Evolutionary conservation across 1,140 invertebrate genomes (phyloP).

Genomic region (Yoshiicerus persimilis): DNA sequence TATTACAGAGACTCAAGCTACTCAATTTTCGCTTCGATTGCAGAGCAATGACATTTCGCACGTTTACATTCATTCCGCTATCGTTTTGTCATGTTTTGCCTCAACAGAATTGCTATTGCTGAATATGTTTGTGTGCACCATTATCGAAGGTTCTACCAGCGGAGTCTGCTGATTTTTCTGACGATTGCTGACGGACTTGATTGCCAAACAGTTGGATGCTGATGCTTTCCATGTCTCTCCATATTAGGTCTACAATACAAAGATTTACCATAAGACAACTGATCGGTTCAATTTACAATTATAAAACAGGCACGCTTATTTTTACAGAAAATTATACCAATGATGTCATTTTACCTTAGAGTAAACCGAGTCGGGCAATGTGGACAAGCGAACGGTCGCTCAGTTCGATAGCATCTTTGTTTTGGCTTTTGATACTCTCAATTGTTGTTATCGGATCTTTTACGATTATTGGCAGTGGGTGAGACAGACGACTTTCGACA

Average conservation of each 20-base stretch:
- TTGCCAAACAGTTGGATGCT: conserved; percentile 82
- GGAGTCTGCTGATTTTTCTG: conserved; percentile 53
- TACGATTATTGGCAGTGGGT: too few species aligned
- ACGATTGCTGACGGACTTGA: conserved; percentile 59
- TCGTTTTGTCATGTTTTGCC: conserved; percentile 6
- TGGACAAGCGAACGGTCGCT: conserved; percentile 83
- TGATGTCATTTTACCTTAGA: too few species aligned
- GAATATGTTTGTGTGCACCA: conserved; percentile 41
- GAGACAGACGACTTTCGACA: too few species aligned
- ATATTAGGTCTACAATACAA: conserved; percentile 82
- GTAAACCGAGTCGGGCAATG: conserved; percentile 87
- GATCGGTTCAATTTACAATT: background rate
- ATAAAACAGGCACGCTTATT: background rate
- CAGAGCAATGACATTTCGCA: conserved; percentile 76
- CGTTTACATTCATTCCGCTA: conserved; percentile 62
- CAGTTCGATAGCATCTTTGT: conserved; percentile 82
- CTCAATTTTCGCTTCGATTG: conserved; percentile 66
- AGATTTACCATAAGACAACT: background rate
- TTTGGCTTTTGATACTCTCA: too few species aligned
- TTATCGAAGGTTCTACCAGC: conserved; percentile 35
- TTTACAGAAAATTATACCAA: background rate
- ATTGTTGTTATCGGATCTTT: too few species aligned
- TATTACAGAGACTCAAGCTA: conserved; percentile 32
- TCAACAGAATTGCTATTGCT: background rate
- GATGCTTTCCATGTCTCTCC: conserved; percentile 90